Evolutionary conservation across 92 coral and sea anemone genomes (phyloP), one percentile per base, ranked within the genome.

Genomic region (Epizoanthus ramosus): DNA sequence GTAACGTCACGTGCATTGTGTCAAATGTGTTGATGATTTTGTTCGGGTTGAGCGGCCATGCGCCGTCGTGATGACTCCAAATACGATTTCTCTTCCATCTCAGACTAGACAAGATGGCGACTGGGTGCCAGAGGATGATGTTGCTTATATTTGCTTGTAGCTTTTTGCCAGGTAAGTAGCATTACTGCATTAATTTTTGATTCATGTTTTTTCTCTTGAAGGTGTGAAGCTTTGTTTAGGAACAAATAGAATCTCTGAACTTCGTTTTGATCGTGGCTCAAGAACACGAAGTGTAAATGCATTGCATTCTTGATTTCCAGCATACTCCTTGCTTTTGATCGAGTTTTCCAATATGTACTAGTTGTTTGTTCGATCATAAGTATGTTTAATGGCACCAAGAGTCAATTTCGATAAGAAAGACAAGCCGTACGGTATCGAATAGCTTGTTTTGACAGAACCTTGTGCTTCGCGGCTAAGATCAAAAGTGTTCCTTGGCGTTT

Each of bases 161-260:
- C 18, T 66, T 66, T 15, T 54, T 71, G 3, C 75, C 75, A 41
- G 75, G 75, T 71, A 54, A 71, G 75, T 71, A 18, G 75, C n/a
- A 47, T 39, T 21, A 24, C 54, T 14, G 89, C 73, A 90, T 92
- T 85, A 92, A 92, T 92, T 90, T 92, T 92, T 90, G 89, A 92
- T 92, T 83, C 86, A 87, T 81, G 88, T 91, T 88, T 28, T 88
- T 82, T 87, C 75, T 39, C 71, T 80, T 52, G 63, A 82, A 92
- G 94, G 97, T 92, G 97, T 90, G 92, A 92, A 90, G 65, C 84
- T 84, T 85, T 65, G 75, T 71, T 71, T 19, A n/a, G 33, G 75
- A 71, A 47, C 58, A 70, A 70, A 70, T 70, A 21, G 58, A 4
- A 71, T 71, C 58, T 24, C 45, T 12, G 54, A 45, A 21, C 8